Percentiles rank a stretch among this genome's conserved stretches.
phyloP scores from a whole-genome alignment of 2,888 invertebrate species.

The Lysandra bellargus region DNA sequence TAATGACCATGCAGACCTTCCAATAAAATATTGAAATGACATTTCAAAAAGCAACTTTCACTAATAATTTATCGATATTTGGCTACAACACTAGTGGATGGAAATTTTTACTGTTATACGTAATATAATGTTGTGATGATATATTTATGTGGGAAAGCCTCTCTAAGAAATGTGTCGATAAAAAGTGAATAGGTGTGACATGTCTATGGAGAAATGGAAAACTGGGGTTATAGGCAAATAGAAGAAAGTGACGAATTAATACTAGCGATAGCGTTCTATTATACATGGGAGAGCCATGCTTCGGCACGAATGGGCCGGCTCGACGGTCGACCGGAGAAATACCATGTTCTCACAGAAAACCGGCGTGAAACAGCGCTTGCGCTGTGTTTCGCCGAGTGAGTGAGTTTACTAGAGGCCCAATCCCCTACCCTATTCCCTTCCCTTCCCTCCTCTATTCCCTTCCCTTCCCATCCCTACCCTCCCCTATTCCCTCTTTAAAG shows the following conservation, averaged over 20 bases:
- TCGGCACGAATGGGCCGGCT: too few species aligned
- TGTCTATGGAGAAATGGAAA: neutral
- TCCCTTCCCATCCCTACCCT: too few species aligned
- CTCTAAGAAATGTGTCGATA: conserved; percentile 9
- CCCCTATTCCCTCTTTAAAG: too few species aligned
- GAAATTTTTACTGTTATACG: conserved; percentile 9
- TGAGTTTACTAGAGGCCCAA: too few species aligned
- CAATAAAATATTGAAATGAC: neutral
- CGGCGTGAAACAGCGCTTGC: too few species aligned
- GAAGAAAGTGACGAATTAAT: neutral
- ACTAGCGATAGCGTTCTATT: neutral
- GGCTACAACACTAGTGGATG: neutral
- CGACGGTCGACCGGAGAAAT: too few species aligned
- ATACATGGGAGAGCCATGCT: too few species aligned
- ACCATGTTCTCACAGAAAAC: too few species aligned
- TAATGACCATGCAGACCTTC: neutral
- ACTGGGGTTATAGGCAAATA: neutral
- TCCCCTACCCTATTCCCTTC: too few species aligned
- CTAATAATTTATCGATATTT: conserved; percentile 4
- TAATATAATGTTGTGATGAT: conserved; percentile 11
- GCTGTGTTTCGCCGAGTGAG: too few species aligned
- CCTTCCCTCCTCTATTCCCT: too few species aligned
- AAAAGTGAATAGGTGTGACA: neutral
- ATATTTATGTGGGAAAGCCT: conserved; percentile 15
- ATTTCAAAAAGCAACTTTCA: neutral